Percentiles rank a stretch among this genome's conserved stretches.
Evolutionary conservation across 2,888 invertebrate species (phyloP).

Genomic region (Macrosiphum euphorbiae): DNA sequence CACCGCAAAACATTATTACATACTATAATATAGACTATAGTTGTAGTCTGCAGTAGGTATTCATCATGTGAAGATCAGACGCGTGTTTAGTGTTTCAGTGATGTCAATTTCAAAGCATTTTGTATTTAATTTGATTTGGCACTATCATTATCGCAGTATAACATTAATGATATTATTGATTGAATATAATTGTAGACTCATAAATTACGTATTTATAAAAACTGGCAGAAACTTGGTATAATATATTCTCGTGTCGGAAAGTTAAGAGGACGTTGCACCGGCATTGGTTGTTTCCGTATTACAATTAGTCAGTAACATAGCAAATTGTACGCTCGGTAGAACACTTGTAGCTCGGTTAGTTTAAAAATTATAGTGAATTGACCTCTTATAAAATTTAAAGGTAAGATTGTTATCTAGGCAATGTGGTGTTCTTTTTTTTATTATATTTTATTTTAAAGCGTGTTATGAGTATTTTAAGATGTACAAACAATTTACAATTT

Average conservation of each 20-base stretch:
- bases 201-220: not conserved
- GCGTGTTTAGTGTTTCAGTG: not conserved
- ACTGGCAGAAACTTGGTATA: not conserved
- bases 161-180: not conserved
- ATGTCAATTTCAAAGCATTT: not conserved
- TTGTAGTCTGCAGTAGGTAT: not conserved
- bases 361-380: too few species aligned
- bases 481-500: too few species aligned
- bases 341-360: too few species aligned
- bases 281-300: too few species aligned
- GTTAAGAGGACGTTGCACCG: not conserved
- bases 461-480: too few species aligned
- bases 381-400: too few species aligned
- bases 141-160: not conserved
- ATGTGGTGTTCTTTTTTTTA: too few species aligned
- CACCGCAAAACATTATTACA: not conserved
- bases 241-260: not conserved
- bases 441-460: too few species aligned
- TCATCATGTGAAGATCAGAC: not conserved
- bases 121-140: not conserved
- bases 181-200: not conserved
- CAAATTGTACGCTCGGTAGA: too few species aligned
- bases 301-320: too few species aligned
- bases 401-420: too few species aligned
- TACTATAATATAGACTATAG: not conserved